A percentile compares a stretch with the other conserved stretches of the same genome.
These are phyloP conservation scores for Zoanthus gigantus DNA, from an alignment of 92 coral and sea anemone genomes.

Conservation along the genomic window DNA sequence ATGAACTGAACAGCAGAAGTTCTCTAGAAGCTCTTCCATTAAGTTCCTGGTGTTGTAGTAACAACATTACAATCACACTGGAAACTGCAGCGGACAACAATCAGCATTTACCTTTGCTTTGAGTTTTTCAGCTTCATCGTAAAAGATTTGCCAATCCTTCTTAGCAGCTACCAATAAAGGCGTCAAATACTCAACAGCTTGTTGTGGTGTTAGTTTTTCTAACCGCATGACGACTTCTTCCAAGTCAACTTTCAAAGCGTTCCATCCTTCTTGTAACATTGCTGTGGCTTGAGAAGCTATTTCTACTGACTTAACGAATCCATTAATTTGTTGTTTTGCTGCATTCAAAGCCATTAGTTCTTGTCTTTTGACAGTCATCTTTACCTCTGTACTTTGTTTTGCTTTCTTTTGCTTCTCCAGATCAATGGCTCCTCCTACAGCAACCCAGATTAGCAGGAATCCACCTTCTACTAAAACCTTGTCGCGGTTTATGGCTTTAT, in stretches of 20 bases:
- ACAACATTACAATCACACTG: not conserved
- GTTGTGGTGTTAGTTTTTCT: not conserved
- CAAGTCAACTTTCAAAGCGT: slow-evolving; percentile 6
- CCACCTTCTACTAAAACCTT: slow-evolving; percentile 29
- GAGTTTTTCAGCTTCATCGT: slow-evolving; percentile 12
- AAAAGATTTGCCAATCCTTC: slow-evolving; percentile 12
- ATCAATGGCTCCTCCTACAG: slow-evolving; percentile 49
- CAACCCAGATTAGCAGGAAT: slow-evolving; percentile 18
- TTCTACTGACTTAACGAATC: not conserved
- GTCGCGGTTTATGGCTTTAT: slow-evolving; percentile 30
- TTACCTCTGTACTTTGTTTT: slow-evolving; percentile 22
- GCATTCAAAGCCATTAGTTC: slow-evolving; percentile 28
- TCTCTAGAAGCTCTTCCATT: not conserved
- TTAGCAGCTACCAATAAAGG: slow-evolving; percentile 29
- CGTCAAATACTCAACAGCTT: not conserved
- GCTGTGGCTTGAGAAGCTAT: not conserved
- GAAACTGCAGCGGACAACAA: not conserved
- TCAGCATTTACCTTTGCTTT: not conserved
- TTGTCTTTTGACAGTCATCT: slow-evolving; percentile 1
- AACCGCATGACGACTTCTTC: slow-evolving; percentile 17
- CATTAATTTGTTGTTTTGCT: slow-evolving; percentile 1
- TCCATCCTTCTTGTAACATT: not conserved
- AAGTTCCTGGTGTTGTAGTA: not conserved
- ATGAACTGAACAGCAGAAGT: not conserved
- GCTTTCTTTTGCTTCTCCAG: slow-evolving; percentile 51